Evolutionary conservation across 2,113 vertebrate genomes (phyloP).

Genomic region (Rhinoptilus africanus): DNA sequence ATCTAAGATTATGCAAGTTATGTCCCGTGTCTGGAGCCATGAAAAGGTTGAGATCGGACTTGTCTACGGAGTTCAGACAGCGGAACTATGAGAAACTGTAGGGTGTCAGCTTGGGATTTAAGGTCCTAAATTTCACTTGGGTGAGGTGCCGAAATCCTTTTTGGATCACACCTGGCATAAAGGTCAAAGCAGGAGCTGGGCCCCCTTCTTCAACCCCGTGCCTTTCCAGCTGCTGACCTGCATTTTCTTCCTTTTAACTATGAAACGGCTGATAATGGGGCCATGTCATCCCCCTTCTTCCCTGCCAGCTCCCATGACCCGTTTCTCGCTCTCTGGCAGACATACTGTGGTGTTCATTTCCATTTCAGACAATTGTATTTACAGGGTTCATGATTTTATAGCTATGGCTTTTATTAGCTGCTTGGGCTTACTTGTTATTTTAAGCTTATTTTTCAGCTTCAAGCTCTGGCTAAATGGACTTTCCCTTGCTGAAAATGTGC

Average conservation of each 20-base stretch:
- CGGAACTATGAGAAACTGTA: not conserved
- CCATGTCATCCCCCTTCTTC: not conserved
- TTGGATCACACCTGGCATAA: not conserved
- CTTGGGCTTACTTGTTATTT: not conserved
- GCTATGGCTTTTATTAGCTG: not conserved
- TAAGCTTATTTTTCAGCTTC: not conserved
- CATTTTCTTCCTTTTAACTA: not conserved
- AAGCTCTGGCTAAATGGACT: not conserved
- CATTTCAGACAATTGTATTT: not conserved
- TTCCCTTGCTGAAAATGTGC: not conserved
- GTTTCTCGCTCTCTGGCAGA: not conserved
- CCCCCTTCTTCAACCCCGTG: not conserved
- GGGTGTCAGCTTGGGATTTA: not conserved
- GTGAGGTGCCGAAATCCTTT: not conserved
- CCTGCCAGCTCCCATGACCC: not conserved
- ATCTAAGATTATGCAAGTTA: not conserved
- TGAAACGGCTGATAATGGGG: not conserved
- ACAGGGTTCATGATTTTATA: not conserved
- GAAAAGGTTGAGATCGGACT: not conserved
- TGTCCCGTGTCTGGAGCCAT: not conserved
- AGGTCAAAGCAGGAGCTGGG: not conserved
- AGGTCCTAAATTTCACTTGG: not conserved
- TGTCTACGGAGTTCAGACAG: not conserved
- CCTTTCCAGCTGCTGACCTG: no score
- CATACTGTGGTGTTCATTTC: not conserved